Evolutionary conservation across 2,113 vertebrate species (phyloP), one percentile per base, ranked within the genome.

Genomic region (Actenoides hombroni): DNA sequence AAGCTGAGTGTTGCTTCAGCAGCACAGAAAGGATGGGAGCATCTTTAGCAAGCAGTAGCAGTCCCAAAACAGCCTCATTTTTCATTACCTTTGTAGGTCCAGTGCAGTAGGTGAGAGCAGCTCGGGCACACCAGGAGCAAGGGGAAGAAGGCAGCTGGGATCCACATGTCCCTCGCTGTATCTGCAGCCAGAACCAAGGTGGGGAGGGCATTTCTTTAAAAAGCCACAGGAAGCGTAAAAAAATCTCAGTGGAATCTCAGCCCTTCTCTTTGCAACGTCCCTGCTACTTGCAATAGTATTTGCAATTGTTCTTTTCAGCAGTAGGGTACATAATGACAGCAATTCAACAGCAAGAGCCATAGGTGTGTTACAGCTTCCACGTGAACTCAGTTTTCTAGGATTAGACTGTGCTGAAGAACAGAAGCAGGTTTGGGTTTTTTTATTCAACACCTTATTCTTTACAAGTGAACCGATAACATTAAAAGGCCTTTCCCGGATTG

Each of bases 31-130:
- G 20, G 51, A n/a, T 40, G 70, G 61, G 70, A 76, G 25, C 1
- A 0, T 19, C 48, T 42, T 3, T 15, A 33, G 76, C 56, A 49
- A 48, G 59, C 39, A 37, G 51, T 5, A 59, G 71, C 46, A 6
- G 1, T 7, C 48, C 81, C 74, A 28, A 4, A 39, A 0, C 44
- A 80, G 24, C 23, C 48, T 40, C 5, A 1, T 16, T 64, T 63
- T 25, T n/a, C 6, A 2, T 97, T 97, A 98, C 98, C 98, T 97
- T 97, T 51, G 84, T 98, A 98, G 0, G 97, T 96, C 98, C 98
- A 98, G 3, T 91, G 44, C 3, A 71, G 5, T 2, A 83, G 18
- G 25, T 95, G 78, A 21, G 78, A 59, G 60, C 11, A 51, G 70
- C 86, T 16, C 7, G 61, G 91, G 3, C 23, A 11, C 31, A 80